Evolutionary conservation across 2,888 invertebrate species (phyloP), one percentile per base, ranked within the genome.

Genomic region (Harpalus rufipes): DNA sequence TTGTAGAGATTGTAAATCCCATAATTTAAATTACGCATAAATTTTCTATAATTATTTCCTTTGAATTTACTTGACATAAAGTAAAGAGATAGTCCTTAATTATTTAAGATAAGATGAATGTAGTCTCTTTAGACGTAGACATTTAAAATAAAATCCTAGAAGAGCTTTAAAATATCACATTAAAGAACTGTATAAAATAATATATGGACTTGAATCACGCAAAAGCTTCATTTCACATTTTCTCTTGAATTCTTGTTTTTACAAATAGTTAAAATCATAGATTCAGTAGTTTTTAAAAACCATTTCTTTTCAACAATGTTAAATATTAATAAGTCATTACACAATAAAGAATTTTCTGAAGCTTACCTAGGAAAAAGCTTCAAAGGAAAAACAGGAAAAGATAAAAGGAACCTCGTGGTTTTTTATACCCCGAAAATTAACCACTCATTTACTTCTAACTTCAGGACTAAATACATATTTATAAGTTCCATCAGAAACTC

Each of bases 391-490:
- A 63, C 25, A 41, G 25, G 32, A 12, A 68, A 51, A 61, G 18
- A 59, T 61, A 32, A 58, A 25, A 21, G n/a, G 80, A 59, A 61
- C 41, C 59, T 58, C 14, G 61, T 12, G 41, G 39, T 80, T 80
- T 80, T 80, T 80, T 80, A 41, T 59, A 58, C 44, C 80, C 7
- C 14, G 58, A 80, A 61, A 79, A 80, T 80, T 80, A 80, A 80
- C 80, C 63, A 80, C 80, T 80, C 63, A 80, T 61, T 80, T 80
- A 80, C 80, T 59, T 16, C 80, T 16, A 61, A 59, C 63, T 80
- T 61, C 41, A 61, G 39, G 80, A 61, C 61, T 61, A 80, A 80
- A 61, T 80, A 80, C 80, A 80, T 80, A 80, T 80, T 80, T 80
- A 80, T 80, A 80, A 80, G 80, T 61, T 80, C 21, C 63, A 68